A percentile compares a stretch with the other conserved stretches of the same genome.
Conservation (phyloP, 2,888 invertebrate genomes). For the Nephrotoma appendiculata region DNA sequence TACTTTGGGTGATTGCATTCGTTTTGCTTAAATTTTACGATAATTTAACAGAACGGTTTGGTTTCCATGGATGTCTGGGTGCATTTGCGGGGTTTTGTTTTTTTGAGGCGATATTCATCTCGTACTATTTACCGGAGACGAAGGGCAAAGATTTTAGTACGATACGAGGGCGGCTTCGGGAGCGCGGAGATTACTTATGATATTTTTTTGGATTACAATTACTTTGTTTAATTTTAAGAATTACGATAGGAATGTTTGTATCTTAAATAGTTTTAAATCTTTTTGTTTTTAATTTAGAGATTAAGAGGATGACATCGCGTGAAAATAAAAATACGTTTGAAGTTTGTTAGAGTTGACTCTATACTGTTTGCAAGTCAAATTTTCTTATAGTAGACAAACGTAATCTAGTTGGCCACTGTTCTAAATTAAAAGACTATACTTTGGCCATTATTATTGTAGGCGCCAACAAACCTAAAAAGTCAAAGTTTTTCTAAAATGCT, state of each 20-base stretch:
- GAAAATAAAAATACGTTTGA: too few species aligned
- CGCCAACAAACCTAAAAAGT: too few species aligned
- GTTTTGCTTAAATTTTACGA: conserved; percentile 11
- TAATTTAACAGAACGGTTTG: conserved; percentile 16
- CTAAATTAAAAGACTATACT: too few species aligned
- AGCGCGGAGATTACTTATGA: not conserved
- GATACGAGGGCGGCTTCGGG: not conserved
- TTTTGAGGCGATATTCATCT: conserved; percentile 21
- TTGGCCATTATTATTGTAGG: too few species aligned
- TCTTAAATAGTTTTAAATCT: too few species aligned
- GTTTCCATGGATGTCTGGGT: conserved; percentile 26
- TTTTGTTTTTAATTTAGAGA: too few species aligned
- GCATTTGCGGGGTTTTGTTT: conserved; percentile 22
- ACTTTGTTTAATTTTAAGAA: not conserved
- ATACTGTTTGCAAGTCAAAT: too few species aligned
- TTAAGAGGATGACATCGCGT: too few species aligned
- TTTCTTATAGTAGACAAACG: too few species aligned
- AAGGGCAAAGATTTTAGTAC: conserved; percentile 18
- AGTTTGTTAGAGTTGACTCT: too few species aligned
- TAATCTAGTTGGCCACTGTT: too few species aligned
- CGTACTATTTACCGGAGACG: conserved; percentile 26
- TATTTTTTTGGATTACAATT: not conserved
- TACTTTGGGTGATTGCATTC: conserved; percentile 17
- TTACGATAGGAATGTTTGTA: not conserved
- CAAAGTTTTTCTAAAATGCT: too few species aligned